These are phyloP conservation scores for Prochilodus magdalenae DNA, from an alignment of 2,113 vertebrate species.

Conservation along the genomic window DNA sequence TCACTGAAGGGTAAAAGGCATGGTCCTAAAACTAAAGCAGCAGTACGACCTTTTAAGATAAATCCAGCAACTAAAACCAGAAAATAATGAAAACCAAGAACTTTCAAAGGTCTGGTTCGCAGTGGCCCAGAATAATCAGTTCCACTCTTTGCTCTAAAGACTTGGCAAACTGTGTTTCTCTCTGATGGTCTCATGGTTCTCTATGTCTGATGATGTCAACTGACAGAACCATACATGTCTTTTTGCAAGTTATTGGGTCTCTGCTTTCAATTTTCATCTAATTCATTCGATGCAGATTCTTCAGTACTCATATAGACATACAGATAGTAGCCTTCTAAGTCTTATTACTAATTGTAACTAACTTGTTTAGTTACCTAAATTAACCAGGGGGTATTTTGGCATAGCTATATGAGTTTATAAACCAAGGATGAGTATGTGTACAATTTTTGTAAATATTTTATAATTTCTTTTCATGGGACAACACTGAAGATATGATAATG, in stretches of 20 bases:
- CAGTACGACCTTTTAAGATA: conserved; percentile 32
- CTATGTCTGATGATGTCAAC: conserved; percentile 43
- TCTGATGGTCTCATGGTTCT: conserved; percentile 53
- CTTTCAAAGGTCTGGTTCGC: conserved; percentile 53
- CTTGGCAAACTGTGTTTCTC: conserved; percentile 58
- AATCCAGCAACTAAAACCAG: conserved; percentile 46
- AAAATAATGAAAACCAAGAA: conserved; percentile 44
- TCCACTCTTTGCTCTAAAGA: conserved; percentile 61
- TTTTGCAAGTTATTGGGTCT: conserved; percentile 31
- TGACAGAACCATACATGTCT: conserved; percentile 29
- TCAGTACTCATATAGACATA: too few relatives aligned
- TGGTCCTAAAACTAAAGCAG: conserved; percentile 2
- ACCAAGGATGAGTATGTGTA: too few relatives aligned
- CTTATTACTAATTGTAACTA: too few relatives aligned
- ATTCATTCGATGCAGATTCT: not conserved
- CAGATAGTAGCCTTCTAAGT: too few relatives aligned
- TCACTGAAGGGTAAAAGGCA: conserved; percentile 18
- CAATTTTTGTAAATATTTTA: too few relatives aligned
- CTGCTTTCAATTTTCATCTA: conserved; percentile 37
- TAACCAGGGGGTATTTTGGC: too few relatives aligned
- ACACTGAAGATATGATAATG: too few relatives aligned
- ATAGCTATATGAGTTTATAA: too few relatives aligned
- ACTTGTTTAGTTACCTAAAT: too few relatives aligned
- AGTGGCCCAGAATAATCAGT: conserved; percentile 65
- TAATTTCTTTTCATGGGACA: too few relatives aligned